Percentiles rank a stretch among this genome's conserved stretches.
These are phyloP conservation scores for Blastobasis adustella DNA, from an alignment of 2,888 invertebrate species.

Conservation along the genomic window DNA sequence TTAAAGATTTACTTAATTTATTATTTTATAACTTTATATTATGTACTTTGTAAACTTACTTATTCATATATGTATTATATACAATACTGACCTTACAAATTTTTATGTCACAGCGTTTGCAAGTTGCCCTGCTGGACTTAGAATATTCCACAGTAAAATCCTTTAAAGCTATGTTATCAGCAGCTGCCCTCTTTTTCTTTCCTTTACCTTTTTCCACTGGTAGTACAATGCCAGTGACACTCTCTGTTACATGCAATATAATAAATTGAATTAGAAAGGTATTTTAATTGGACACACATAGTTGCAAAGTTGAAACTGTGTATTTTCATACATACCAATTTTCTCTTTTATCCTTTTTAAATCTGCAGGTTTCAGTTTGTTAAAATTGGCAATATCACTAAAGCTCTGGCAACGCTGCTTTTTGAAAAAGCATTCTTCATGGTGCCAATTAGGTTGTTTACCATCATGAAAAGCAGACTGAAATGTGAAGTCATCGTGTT, in stretches of 20 bases:
- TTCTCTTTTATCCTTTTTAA: conserved; percentile 84
- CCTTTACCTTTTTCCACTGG: conserved; percentile 64
- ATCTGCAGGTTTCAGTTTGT: conserved; percentile 86
- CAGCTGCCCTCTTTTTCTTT: conserved; percentile 40
- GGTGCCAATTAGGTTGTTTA: conserved; percentile 91
- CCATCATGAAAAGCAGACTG: conserved; percentile 93
- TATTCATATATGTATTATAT: no score
- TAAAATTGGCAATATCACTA: conserved; percentile 87
- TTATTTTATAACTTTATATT: no score
- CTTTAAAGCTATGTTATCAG: conserved; percentile 54
- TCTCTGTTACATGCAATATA: conserved; percentile 12
- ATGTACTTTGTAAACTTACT: no score
- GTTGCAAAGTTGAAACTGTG: no score
- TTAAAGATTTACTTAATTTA: no score
- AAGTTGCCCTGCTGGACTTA: conserved; percentile 86
- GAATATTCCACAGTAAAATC: conserved; percentile 89
- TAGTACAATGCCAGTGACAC: conserved; percentile 45
- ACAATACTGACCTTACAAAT: conserved; percentile 80
- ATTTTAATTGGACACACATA: no score
- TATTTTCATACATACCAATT: conserved; percentile 70
- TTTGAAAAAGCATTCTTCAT: conserved; percentile 89
- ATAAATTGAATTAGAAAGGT: no score
- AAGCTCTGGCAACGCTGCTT: conserved; percentile 83
- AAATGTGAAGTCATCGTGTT: conserved; percentile 20
- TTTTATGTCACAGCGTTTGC: conserved; percentile 88